Percentiles rank a stretch among this genome's conserved stretches.
phyloP scores from a whole-genome alignment of 2,113 vertebrate species.

The Lipotes vexillifer region DNA sequence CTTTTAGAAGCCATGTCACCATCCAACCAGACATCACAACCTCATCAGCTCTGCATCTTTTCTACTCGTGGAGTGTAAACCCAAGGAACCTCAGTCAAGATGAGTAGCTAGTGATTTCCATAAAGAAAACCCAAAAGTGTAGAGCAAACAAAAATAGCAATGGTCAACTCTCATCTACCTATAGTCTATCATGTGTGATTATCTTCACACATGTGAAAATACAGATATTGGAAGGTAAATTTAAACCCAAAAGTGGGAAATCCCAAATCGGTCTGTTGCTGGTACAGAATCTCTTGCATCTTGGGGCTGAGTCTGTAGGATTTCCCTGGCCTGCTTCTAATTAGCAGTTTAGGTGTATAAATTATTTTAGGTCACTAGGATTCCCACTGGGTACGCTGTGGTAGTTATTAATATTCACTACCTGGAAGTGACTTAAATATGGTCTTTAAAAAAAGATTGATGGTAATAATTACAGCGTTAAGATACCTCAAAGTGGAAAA shows the following conservation, averaged over 20 bases:
- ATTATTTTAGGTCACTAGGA: slow-evolving; percentile 21
- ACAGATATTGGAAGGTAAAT: fast-evolving
- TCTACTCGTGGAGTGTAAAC: background rate
- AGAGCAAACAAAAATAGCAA: background rate
- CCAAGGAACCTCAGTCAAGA: background rate
- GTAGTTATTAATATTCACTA: slow-evolving; percentile 50
- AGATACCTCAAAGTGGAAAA: slow-evolving; percentile 28
- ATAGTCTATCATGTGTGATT: fast-evolving
- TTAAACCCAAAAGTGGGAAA: background rate
- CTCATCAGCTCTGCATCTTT: background rate
- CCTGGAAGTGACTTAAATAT: background rate
- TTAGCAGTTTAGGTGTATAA: background rate
- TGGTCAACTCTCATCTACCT: too few species aligned
- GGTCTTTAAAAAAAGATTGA: slow-evolving; percentile 23
- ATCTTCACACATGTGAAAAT: background rate
- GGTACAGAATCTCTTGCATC: fast-evolving
- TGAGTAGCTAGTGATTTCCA: background rate
- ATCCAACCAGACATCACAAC: fast-evolving
- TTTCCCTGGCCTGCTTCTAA: background rate
- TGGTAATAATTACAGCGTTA: slow-evolving; percentile 30
- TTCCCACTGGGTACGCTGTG: background rate
- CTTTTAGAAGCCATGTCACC: fast-evolving
- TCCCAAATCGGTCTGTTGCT: background rate
- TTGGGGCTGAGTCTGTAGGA: background rate
- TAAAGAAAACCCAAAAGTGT: fast-evolving